Evolutionary conservation across 2,888 invertebrate genomes (phyloP).

Genomic region (Palloptera scutellata): DNA sequence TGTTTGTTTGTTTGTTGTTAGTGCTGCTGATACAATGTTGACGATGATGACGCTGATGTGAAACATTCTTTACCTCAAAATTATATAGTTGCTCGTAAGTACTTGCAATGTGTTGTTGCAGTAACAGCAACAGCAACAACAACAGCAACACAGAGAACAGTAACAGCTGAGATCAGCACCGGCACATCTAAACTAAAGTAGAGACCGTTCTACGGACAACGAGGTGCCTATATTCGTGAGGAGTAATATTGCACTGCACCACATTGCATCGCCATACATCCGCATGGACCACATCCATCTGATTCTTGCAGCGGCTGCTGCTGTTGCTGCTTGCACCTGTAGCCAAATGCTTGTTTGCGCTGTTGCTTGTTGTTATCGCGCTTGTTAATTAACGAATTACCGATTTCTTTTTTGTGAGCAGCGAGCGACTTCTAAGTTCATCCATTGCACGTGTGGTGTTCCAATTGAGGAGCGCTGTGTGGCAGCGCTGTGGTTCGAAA

Average conservation of each 20-base stretch:
- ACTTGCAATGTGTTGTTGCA: background rate
- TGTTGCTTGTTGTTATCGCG: constrained; percentile 42
- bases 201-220: too few relatives aligned
- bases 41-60: constrained; percentile 1
- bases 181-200: background rate
- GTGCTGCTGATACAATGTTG: background rate
- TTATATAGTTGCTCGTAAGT: too few relatives aligned
- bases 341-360: constrained; percentile 1
- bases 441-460: constrained; percentile 26
- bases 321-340: constrained; percentile 20
- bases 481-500: constrained; percentile 26
- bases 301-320: constrained; percentile 20
- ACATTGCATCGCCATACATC: too few relatives aligned
- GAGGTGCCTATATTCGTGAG: too few relatives aligned
- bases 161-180: background rate
- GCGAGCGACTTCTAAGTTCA: constrained; percentile 25
- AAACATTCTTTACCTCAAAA: too few relatives aligned
- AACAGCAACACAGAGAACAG: background rate
- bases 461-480: constrained; percentile 22
- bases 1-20: too few relatives aligned
- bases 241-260: background rate
- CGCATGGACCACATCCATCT: constrained; percentile 31
- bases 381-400: constrained; percentile 50
- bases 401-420: constrained; percentile 21
- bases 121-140: background rate